Conservation (phyloP, 2,113 vertebrate genomes). For the Sylvilagus bachmani region DNA sequence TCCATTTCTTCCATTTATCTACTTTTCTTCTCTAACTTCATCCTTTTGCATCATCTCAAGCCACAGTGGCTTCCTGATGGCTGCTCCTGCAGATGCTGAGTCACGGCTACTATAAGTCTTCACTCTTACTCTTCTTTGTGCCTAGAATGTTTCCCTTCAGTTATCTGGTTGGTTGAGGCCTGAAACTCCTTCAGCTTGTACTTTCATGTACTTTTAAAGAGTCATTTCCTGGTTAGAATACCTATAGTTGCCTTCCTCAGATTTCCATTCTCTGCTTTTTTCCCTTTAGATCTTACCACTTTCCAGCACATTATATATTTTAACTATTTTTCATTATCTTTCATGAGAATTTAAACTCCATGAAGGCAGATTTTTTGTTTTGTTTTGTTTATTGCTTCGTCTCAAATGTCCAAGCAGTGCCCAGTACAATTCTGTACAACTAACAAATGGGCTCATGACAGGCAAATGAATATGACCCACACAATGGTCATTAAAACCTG, state of each 20-base stretch:
- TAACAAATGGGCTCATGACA: too few relatives aligned
- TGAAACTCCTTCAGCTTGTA: background rate
- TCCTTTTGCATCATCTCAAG: background rate
- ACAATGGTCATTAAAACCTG: background rate
- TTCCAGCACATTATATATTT: background rate
- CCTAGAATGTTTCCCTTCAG: background rate
- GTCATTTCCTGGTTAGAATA: background rate
- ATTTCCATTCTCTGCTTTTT: background rate
- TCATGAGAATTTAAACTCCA: background rate
- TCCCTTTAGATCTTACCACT: background rate
- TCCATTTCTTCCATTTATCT: background rate
- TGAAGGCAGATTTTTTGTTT: background rate
- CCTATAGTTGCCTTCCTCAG: background rate
- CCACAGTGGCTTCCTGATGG: rapidly evolving
- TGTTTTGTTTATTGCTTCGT: background rate
- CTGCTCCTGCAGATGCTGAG: background rate
- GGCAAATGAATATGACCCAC: background rate
- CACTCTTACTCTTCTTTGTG: background rate
- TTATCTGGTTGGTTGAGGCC: too few relatives aligned
- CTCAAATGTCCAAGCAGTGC: background rate
- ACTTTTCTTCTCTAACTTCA: rapidly evolving
- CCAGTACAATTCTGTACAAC: background rate
- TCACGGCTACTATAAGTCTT: too few relatives aligned
- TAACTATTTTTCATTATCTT: background rate
- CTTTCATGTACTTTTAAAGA: background rate